Evolutionary conservation across 2,113 vertebrate species (phyloP).

Genomic region (Hypocryptadius cinnamomeus): DNA sequence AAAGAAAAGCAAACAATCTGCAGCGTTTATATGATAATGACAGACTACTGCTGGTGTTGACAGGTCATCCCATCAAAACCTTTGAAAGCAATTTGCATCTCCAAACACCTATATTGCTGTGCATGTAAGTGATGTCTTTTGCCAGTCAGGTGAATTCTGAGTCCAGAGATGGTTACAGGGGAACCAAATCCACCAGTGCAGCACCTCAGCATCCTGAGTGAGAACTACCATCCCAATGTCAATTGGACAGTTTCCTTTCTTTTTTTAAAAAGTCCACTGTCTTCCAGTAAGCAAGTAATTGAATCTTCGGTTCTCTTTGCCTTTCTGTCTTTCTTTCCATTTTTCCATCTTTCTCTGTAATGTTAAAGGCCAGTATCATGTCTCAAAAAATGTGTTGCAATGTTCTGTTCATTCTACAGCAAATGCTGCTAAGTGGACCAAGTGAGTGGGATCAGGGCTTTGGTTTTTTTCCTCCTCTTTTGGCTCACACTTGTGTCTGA

Average conservation of each 20-base stretch:
- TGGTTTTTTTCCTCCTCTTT: neutral
- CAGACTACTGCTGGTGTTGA: conserved; percentile 37
- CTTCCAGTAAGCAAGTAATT: conserved; percentile 25
- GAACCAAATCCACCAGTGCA: conserved; percentile 32
- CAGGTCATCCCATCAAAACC: conserved; percentile 54
- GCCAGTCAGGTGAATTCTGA: neutral
- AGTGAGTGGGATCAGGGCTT: neutral
- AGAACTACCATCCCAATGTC: neutral
- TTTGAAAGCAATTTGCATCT: conserved; percentile 35
- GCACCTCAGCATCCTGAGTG: neutral
- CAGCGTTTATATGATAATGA: conserved; percentile 51
- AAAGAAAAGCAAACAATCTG: neutral
- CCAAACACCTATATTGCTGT: conserved; percentile 35
- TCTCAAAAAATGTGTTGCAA: neutral
- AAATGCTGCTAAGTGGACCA: neutral
- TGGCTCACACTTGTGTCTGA: neutral
- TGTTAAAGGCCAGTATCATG: neutral
- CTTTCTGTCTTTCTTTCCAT: neutral
- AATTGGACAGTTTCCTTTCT: neutral
- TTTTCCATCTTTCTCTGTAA: neutral
- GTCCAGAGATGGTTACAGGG: neutral
- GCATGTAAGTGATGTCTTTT: neutral
- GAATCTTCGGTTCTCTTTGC: neutral
- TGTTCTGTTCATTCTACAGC: neutral
- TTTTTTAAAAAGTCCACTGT: neutral